Conservation (phyloP, 1,140 invertebrate species). For the Phortica variegata region DNA sequence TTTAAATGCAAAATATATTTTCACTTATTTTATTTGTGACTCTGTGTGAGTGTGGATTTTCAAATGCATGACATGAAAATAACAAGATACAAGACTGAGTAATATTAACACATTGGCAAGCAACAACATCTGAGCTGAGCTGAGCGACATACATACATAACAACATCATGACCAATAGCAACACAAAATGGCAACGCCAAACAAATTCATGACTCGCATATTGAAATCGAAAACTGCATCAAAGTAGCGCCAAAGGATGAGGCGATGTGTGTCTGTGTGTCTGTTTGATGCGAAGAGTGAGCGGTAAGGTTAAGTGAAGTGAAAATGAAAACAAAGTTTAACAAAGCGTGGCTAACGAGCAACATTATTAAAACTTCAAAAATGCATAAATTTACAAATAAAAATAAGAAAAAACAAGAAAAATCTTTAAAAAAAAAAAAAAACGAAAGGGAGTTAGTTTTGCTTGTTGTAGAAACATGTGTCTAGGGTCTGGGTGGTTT, state of each 20-base stretch:
- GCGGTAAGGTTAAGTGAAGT: constrained; percentile 47
- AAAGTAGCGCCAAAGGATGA: constrained; percentile 20
- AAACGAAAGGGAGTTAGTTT: too few relatives aligned
- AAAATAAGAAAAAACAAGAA: neutral
- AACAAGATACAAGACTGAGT: neutral
- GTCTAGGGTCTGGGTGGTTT: too few relatives aligned
- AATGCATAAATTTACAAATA: constrained; percentile 44
- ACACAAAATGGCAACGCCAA: constrained; percentile 34
- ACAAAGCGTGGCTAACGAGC: constrained; percentile 53
- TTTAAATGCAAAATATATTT: constrained; percentile 40
- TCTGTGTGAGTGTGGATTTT: constrained; percentile 45
- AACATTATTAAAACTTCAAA: constrained; percentile 54
- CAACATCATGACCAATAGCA: constrained; percentile 45
- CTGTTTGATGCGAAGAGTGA: constrained; percentile 6
- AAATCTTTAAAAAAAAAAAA: too few relatives aligned
- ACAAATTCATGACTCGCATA: constrained; percentile 49
- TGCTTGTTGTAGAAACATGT: too few relatives aligned
- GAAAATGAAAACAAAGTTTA: constrained; percentile 55
- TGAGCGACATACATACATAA: constrained; percentile 21
- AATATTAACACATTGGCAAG: neutral
- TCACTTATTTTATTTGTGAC: too few relatives aligned
- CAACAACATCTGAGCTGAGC: neutral
- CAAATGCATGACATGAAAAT: constrained; percentile 14
- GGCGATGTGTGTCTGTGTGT: constrained; percentile 1
- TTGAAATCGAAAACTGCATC: constrained; percentile 46